These are phyloP conservation scores for Pecten maximus DNA, from an alignment of 2,888 invertebrate species.

Conservation along the genomic window DNA sequence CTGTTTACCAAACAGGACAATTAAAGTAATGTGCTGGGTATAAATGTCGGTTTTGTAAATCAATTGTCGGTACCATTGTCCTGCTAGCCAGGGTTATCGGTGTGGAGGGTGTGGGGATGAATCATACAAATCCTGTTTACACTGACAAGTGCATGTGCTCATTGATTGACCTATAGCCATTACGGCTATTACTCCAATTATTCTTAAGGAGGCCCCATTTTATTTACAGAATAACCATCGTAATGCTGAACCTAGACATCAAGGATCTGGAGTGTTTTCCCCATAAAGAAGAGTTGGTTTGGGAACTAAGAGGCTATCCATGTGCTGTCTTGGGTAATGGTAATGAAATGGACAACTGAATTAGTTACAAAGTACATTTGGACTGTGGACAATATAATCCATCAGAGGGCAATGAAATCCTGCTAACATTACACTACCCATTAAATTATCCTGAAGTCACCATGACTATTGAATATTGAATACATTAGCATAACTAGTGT, in stretches of 20 bases:
- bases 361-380: neutral
- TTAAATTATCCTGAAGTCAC: neutral
- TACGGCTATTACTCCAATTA: conserved; percentile 11
- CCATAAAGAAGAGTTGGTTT: neutral
- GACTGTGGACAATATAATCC: neutral
- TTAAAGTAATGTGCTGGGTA: conserved; percentile 8
- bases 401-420: neutral
- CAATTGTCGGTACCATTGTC: neutral
- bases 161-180: conserved; percentile 33
- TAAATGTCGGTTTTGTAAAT: conserved; percentile 17
- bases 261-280: neutral
- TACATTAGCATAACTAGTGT: neutral
- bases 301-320: neutral
- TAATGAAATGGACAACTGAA: neutral
- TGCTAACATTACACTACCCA: neutral
- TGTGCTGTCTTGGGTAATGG: neutral
- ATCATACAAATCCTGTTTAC: conserved; percentile 6
- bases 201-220: conserved; percentile 21
- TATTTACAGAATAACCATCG: conserved; percentile 9
- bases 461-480: neutral
- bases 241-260: neutral
- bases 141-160: conserved; percentile 35
- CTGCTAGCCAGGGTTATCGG: neutral
- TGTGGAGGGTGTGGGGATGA: neutral
- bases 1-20: conserved; percentile 28